Evolutionary conservation across 2,888 invertebrate species (phyloP), one percentile per base, ranked within the genome.

Genomic region (Chelonus formosanus): DNA sequence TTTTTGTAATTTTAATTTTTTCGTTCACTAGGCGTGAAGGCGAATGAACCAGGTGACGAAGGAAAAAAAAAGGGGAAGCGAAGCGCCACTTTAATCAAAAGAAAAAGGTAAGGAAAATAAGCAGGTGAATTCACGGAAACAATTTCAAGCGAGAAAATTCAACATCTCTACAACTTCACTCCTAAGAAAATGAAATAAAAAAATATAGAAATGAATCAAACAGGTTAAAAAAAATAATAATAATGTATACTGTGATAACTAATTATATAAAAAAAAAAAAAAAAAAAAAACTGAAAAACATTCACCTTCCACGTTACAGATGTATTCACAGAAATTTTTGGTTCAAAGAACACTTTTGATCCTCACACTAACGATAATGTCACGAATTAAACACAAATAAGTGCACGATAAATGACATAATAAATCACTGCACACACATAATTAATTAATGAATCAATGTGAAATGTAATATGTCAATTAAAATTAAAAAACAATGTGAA

Each of bases 41-140:
- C 54, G 53, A 60, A 58, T 35, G 53, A 65, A 59, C 62, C 40
- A 53, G 35, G 36, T 7, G 47, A 63, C 44, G 34, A 31, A 43
- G 20, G 35, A 47, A 20, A 47, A 55, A 54, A 65, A 53, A 55
- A 47, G 47, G 50, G 44, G 54, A 61, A 66, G 56, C 6, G 47
- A 10, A 55, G 47, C 54, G 54, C 36, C 45, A 47, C 44, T 7
- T 31, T 52, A n/a, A 48, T 48, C 4, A 52, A 20, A 61, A 54
- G 45, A 54, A 40, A 7, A 61, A 53, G 47, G 40, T 32, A 44
- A 36, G 52, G 36, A 35, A 32, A 20, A 36, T 10, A 47, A 45
- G 10, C 65, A 67, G 72, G 63, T 69, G 67, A 65, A 70, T 71
- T 65, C 62, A 65, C 65, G 70, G 72, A 73, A 70, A 70, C 63